Evolutionary conservation across 1,140 invertebrate genomes (phyloP), one percentile per base, ranked within the genome.

Genomic region (Schlechtendalia chinensis): DNA sequence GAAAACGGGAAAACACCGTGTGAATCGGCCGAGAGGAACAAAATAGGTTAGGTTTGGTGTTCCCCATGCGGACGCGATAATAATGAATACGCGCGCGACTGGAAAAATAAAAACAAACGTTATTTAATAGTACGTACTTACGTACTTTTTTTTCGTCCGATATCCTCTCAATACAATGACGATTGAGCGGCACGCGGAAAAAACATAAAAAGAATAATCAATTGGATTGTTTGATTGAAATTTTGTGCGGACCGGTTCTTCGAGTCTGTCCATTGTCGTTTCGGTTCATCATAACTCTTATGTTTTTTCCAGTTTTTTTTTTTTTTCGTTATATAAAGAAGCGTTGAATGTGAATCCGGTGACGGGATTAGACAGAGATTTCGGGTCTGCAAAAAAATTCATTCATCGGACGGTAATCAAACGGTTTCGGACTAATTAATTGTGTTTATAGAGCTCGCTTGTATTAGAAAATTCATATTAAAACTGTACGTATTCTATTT

Each of bases 221-320:
- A 69, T 50, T 50, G 24, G 24, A 69, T 32, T 53, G 45, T 71
- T 71, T 27, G 17, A 54, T 54, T 72, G 19, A 29, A 54, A 27
- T 54, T 54, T 72, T 72, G 8, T 29, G n/a, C 19, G 29, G 54
- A 72, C 69, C 67, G 67, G 69, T 72, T 54, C 19, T 11, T 19
- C 16, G 17, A 53, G 24, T 29, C 27, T 6, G 27, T 32, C 24
- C 19, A 54, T 29, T 19, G 24, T 54, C 17, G 16, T 32, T 32
- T 63, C 12, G 14, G 12, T 32, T 63, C 8, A 29, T 5, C 27
- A 8, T 58, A 22, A 58, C 10, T 12, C 6, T 1, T 24, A 8
- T 10, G 22, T 5, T 24, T 58, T 24, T 24, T 58, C 24, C 32
- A 8, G 8, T 50, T 45, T 45, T 45, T 45, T 45, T 45, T 56